Conservation (phyloP, 2,888 invertebrate genomes). For the Megamerina dolium region DNA sequence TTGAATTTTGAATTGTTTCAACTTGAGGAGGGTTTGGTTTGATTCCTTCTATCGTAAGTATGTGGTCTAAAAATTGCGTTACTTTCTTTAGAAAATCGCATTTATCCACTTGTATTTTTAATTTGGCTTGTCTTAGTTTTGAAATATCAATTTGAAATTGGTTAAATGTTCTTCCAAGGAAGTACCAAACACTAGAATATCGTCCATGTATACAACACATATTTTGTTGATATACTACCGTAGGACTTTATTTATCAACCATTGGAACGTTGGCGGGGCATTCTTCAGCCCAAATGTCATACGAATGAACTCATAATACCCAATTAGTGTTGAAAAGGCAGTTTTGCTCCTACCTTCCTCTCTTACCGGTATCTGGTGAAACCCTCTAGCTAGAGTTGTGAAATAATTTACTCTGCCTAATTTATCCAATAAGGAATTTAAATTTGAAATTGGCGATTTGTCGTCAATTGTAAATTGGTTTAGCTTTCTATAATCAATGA, state of each 20-base stretch:
- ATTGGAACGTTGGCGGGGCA: too few relatives aligned
- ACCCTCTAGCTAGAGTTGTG: conserved; percentile 3
- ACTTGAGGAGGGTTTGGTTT: neutral
- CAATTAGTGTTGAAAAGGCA: neutral
- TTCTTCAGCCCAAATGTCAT: conserved; percentile 2
- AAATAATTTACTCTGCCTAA: conserved; percentile 1
- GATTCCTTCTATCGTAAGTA: neutral
- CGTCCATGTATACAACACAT: too few relatives aligned
- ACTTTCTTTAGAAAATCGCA: conserved; percentile 5
- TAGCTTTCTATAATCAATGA: neutral
- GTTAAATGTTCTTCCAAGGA: too few relatives aligned
- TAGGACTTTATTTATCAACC: conserved; percentile 3
- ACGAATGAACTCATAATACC: neutral
- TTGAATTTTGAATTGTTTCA: conserved; percentile 1
- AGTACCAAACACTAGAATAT: too few relatives aligned
- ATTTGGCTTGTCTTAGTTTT: neutral
- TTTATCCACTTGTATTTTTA: too few relatives aligned
- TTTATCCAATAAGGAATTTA: neutral
- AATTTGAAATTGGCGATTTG: neutral
- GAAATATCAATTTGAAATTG: too few relatives aligned
- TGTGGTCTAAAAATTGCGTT: neutral
- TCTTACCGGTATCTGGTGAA: neutral
- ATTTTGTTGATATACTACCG: conserved; percentile 2
- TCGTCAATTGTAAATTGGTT: neutral
- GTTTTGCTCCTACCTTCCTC: too few relatives aligned